phyloP scores from a whole-genome alignment of 2,797 vertebrate species.

The Molossus molossus region DNA sequence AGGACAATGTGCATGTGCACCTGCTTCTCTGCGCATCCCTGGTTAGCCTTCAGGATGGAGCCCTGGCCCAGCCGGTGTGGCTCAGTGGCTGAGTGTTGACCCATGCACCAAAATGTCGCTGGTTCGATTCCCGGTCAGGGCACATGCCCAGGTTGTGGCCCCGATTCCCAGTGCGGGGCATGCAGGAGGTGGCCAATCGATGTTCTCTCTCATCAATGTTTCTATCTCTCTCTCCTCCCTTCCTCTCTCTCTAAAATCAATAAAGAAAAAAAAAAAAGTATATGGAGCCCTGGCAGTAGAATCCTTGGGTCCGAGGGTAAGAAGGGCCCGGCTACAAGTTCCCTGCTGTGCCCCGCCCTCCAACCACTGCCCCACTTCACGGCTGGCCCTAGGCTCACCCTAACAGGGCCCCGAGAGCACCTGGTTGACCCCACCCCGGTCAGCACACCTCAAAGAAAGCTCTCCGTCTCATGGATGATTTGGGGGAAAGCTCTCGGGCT shows the following conservation, averaged over 20 bases:
- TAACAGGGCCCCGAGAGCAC: rapidly evolving
- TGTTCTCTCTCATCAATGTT: too few species aligned
- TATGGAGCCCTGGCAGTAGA: not conserved
- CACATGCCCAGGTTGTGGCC: too few species aligned
- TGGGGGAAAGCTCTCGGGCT: not conserved
- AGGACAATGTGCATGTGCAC: rapidly evolving
- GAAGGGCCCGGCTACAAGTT: rapidly evolving
- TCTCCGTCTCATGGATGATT: not conserved
- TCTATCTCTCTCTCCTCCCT: too few species aligned
- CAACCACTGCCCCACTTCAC: rapidly evolving
- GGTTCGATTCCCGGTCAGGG: too few species aligned
- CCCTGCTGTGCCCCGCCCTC: not conserved
- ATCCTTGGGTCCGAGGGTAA: not conserved
- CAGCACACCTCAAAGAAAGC: not conserved
- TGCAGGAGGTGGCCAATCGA: too few species aligned
- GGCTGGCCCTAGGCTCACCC: not conserved
- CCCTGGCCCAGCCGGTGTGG: not conserved
- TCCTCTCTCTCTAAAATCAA: too few species aligned
- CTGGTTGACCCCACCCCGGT: not conserved
- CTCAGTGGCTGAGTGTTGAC: too few species aligned
- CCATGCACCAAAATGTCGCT: too few species aligned
- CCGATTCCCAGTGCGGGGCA: too few species aligned
- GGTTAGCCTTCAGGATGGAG: not conserved
- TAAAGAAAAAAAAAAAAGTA: too few species aligned
- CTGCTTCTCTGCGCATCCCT: rapidly evolving